phyloP scores from a whole-genome alignment of 2,113 vertebrate genomes.

The Sphaerodactylus townsendi region DNA sequence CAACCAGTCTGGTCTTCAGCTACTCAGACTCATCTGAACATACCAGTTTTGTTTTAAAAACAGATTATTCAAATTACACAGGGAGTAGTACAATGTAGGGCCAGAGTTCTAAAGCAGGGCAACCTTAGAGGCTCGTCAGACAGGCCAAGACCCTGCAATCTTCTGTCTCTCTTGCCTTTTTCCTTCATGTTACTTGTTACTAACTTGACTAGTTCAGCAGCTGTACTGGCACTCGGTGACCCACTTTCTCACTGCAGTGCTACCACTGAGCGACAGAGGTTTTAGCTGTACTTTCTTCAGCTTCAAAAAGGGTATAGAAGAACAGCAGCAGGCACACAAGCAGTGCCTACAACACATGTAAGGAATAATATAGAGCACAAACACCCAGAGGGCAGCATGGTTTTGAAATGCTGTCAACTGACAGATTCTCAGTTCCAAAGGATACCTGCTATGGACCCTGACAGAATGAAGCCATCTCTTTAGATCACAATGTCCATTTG shows the following conservation, averaged over 20 bases:
- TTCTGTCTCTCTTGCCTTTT: rapidly evolving
- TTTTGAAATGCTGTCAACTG: background rate
- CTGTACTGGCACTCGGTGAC: slow-evolving; percentile 25
- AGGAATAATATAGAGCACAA: background rate
- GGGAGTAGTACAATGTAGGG: background rate
- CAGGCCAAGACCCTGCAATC: rapidly evolving
- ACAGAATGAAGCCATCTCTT: background rate
- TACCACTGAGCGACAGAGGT: slow-evolving; percentile 51
- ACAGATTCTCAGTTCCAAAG: rapidly evolving
- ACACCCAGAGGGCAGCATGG: background rate
- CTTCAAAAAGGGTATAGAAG: rapidly evolving
- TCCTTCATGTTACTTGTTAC: background rate
- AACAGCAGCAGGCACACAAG: rapidly evolving
- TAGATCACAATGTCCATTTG: no score
- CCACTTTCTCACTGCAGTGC: slow-evolving; percentile 51
- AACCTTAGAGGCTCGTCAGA: background rate
- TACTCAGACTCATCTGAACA: no score
- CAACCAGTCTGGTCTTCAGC: no score
- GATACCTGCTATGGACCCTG: background rate
- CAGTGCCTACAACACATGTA: rapidly evolving
- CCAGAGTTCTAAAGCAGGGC: rapidly evolving
- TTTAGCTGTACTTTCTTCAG: background rate
- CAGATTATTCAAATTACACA: slow-evolving; percentile 16
- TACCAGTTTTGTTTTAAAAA: background rate
- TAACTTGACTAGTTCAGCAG: background rate